Percentiles rank a stretch among this genome's conserved stretches.
These are phyloP conservation scores for Macropus fuliginosus DNA, from an alignment of 2,797 vertebrate species.

Conservation along the genomic window DNA sequence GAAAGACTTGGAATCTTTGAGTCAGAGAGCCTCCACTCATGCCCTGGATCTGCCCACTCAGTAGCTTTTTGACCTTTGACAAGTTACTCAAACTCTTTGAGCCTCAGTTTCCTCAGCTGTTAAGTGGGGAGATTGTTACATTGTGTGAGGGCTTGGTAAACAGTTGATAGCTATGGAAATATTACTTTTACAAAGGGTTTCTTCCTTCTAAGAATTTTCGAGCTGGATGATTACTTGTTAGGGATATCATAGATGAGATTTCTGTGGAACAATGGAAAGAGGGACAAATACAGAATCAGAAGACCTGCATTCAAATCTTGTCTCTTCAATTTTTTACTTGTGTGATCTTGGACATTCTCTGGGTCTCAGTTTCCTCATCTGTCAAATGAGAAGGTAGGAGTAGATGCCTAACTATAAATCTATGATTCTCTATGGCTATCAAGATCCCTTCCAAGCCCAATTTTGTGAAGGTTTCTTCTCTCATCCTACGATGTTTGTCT, in stretches of 20 bases:
- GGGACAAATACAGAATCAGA: not conserved
- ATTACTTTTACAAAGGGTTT: not conserved
- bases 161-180: not conserved
- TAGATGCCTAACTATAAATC: not conserved
- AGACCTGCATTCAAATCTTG: not conserved
- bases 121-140: not conserved
- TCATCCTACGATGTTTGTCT: not conserved
- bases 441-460: not conserved
- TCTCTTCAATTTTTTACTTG: not conserved
- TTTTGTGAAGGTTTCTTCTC: not conserved
- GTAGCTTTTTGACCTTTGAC: not conserved
- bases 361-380: not conserved
- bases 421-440: not conserved
- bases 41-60: not conserved
- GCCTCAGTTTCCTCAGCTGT: not conserved
- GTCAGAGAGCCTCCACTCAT: not conserved
- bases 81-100: not conserved
- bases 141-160: not conserved
- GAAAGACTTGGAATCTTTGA: not conserved
- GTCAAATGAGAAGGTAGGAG: not conserved
- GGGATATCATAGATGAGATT: not conserved
- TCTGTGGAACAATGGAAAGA: not conserved
- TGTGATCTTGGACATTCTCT: not conserved
- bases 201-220: not conserved
- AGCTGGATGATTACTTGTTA: not conserved